Base-by-base conservation (phyloP, 2,113 vertebrate species). In the Potamarius usumacintae region DNA sequence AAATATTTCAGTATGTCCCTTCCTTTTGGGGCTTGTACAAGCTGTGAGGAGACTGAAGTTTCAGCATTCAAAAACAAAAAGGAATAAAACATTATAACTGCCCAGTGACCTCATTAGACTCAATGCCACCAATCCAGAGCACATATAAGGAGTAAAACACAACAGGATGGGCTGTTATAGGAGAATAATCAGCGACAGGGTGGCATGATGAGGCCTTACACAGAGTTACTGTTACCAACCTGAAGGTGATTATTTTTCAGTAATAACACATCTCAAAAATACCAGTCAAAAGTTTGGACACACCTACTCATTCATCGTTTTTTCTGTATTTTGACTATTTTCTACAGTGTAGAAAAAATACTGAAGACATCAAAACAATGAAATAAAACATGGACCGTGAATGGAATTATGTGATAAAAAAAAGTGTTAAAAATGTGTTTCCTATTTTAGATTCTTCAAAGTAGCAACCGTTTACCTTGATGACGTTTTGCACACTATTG, bases 21-120 rank as follows among this genome's bases (percentile, higher is more conserved):
- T 92, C 93, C 92, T 93, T 93, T 91, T 82, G 78, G 65, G 89
- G 92, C 91, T 93, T 93, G 91, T 91, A 92, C 89, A 86, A 90
- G 92, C 92, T 90, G 92, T 91, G 90, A 87, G 88, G 90, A 88
- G 90, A 92, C 90, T 93, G 91, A 91, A 93, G 92, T 92, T 89
- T 90, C 89, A 90, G 91, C 92, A 92, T 92, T 93, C 91, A 93
- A 94, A 94, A 93, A 89, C 58, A 81, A 60, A 42, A 74, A 74
- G 60, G 58, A 69, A 48, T 77, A 89, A 92, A 91, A 90, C 82
- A 62, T 82, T 50, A 92, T 88, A 92, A 91, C 88, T 93, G 93
- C 87, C 90, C 90, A 89, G 93, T 94, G 92, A 95, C 94, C 92
- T 94, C 91, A 94, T 94, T 92, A 93, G 74, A 83, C 86, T 83